Percentiles rank a stretch among this genome's conserved stretches.
These are phyloP conservation scores for Linepithema humile DNA, from an alignment of 1,140 invertebrate genomes.

Conservation along the genomic window DNA sequence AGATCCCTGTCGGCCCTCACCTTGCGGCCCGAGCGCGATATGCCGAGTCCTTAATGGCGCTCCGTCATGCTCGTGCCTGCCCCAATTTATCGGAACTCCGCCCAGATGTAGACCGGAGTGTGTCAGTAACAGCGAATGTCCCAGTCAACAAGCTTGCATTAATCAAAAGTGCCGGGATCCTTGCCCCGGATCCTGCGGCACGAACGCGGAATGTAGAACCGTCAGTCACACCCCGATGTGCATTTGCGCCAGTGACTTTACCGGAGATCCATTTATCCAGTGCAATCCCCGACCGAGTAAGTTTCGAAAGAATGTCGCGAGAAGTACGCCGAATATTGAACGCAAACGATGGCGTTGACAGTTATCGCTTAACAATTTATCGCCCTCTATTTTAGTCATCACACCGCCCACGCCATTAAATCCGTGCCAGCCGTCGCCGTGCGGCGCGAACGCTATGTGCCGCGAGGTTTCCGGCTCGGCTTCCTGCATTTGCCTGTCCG, in stretches of 20 bases:
- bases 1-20: conserved; percentile 86
- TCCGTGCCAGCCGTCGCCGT: conserved; percentile 91
- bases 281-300: conserved; percentile 81
- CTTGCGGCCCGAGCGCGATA: conserved; percentile 85
- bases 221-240: conserved; percentile 87
- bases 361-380: neutral
- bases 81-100: conserved; percentile 83
- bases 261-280: conserved; percentile 84
- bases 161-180: conserved; percentile 86
- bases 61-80: conserved; percentile 84
- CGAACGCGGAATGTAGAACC: conserved; percentile 85
- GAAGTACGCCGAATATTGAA: neutral
- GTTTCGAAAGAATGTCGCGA: conserved; percentile 30
- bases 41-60: conserved; percentile 84
- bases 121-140: conserved; percentile 85
- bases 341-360: neutral
- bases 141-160: conserved; percentile 84
- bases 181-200: conserved; percentile 85
- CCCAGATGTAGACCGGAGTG: conserved; percentile 84
- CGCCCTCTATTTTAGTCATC: conserved; percentile 36
- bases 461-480: conserved; percentile 85
- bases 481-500: conserved; percentile 86
- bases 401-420: conserved; percentile 78
- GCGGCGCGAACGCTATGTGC: conserved; percentile 91
- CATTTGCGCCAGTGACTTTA: conserved; percentile 83